phyloP scores from a whole-genome alignment of 2,113 vertebrate genomes.

The Poeciliopsis prolifica region DNA sequence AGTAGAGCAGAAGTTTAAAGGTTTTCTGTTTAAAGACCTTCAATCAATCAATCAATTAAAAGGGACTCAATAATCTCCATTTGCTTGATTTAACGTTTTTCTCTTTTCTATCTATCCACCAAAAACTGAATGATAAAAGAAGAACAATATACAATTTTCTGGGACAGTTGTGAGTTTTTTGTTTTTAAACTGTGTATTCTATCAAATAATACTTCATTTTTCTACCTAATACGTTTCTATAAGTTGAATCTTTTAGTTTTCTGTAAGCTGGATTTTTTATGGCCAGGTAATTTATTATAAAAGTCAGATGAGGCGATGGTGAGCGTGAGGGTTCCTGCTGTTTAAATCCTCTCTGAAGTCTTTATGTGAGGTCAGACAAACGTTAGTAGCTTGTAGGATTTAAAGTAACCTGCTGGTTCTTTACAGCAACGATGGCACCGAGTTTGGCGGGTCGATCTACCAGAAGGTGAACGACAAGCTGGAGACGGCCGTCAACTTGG shows the following conservation, averaged over 20 bases:
- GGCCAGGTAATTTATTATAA: conserved; percentile 55
- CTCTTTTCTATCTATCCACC: too few species aligned
- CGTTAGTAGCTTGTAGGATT: background rate
- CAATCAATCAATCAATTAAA: too few species aligned
- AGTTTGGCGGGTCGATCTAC: conserved; percentile 98
- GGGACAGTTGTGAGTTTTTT: too few species aligned
- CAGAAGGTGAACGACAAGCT: conserved; percentile 97
- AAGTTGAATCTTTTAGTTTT: background rate
- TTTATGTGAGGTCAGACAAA: conserved; percentile 33
- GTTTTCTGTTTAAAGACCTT: too few species aligned
- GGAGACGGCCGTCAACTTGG: conserved; percentile 95
- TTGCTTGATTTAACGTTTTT: too few species aligned
- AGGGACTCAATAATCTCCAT: too few species aligned
- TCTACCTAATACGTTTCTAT: too few species aligned
- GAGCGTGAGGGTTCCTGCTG: conserved; percentile 39
- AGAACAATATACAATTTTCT: too few species aligned
- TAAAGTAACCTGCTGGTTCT: background rate
- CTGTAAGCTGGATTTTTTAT: conserved; percentile 57
- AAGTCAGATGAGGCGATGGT: conserved; percentile 26
- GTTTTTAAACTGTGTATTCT: too few species aligned
- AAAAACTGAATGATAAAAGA: too few species aligned
- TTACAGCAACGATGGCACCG: conserved; percentile 93
- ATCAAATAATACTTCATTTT: background rate
- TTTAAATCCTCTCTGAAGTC: conserved; percentile 20
- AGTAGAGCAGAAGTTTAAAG: too few species aligned